Conservation (phyloP, 1,140 invertebrate genomes). For the Pemphigus obesinymphae region DNA sequence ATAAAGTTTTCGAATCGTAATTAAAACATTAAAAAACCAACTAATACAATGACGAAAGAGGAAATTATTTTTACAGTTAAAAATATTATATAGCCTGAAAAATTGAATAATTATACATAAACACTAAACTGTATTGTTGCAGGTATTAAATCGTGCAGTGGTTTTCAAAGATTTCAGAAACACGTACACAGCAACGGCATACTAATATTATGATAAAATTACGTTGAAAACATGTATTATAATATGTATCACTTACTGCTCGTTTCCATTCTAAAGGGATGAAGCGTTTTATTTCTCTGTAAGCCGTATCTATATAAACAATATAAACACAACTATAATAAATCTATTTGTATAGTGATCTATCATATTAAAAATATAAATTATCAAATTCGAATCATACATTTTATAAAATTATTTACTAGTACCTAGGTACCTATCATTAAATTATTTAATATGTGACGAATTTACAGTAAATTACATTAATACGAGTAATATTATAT, state of each 20-base stretch:
- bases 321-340: too few relatives aligned
- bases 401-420: too few relatives aligned
- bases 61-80: background rate
- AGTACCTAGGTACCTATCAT: too few relatives aligned
- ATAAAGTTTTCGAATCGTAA: background rate
- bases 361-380: too few relatives aligned
- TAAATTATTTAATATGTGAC: too few relatives aligned
- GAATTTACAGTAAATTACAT: too few relatives aligned
- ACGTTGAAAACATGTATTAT: background rate
- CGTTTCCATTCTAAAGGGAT: slow-evolving; percentile 24
- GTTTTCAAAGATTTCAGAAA: too few relatives aligned
- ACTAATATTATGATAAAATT: background rate
- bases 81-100: background rate
- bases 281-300: slow-evolving; percentile 26
- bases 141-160: too few relatives aligned
- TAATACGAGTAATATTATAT: too few relatives aligned
- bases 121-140: too few relatives aligned
- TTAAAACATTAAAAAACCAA: background rate
- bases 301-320: slow-evolving; percentile 18
- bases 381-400: too few relatives aligned
- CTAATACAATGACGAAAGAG: background rate
- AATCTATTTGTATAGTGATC: too few relatives aligned
- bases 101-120: background rate
- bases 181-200: background rate
- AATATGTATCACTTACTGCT: slow-evolving; percentile 17